A percentile compares a stretch with the other conserved stretches of the same genome.
Evolutionary conservation across 2,113 vertebrate species (phyloP).

Genomic region (Psittacula cyanocephala): DNA sequence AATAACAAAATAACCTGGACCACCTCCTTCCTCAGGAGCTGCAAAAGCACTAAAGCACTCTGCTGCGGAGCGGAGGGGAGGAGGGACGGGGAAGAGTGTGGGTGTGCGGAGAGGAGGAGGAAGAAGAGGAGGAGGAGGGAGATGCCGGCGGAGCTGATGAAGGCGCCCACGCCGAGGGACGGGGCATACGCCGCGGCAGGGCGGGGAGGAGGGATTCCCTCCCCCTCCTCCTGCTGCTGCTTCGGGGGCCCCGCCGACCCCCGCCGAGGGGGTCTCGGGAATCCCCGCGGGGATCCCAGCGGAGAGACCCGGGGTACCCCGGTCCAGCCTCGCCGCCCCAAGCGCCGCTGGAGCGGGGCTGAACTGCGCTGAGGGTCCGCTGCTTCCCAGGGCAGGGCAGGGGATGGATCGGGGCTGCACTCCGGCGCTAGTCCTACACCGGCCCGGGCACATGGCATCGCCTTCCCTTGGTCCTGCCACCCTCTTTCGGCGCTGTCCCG

Average conservation of each 20-base stretch:
- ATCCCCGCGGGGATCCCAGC: background rate
- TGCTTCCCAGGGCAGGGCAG: background rate
- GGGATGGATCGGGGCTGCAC: no score
- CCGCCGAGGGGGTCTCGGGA: background rate
- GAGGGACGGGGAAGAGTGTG: slow-evolving; percentile 30
- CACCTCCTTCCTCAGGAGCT: background rate
- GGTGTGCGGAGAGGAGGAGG: background rate
- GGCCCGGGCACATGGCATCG: no score
- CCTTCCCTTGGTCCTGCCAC: background rate
- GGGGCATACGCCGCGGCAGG: background rate
- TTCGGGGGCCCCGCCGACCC: background rate
- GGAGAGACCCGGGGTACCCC: background rate
- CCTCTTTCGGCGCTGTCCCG: background rate
- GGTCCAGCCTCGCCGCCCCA: background rate
- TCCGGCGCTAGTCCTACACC: background rate
- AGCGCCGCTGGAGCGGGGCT: background rate
- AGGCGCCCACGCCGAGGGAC: slow-evolving; percentile 13
- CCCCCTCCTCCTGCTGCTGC: background rate
- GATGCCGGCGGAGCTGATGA: background rate
- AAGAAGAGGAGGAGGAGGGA: background rate
- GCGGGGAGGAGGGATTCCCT: background rate
- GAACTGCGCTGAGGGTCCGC: background rate
- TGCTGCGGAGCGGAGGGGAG: slow-evolving; percentile 30
- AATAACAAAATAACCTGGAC: background rate
- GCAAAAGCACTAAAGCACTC: slow-evolving; percentile 7